Percentiles rank a stretch among this genome's conserved stretches.
Conservation (phyloP, 2,888 invertebrate species). For the Aspidiotus destructor region DNA sequence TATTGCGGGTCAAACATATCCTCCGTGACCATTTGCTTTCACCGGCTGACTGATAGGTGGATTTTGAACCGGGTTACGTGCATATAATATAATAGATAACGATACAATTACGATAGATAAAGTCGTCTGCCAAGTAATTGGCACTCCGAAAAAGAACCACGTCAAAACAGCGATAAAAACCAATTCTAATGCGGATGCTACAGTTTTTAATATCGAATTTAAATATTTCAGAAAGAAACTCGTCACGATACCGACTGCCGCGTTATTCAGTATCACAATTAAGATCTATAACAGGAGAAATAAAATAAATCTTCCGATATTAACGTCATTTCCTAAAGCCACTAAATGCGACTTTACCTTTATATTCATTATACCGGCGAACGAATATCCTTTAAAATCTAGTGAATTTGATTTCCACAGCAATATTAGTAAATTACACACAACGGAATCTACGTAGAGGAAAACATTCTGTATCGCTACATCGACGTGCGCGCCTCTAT, state of each 20-base stretch:
- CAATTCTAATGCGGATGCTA: conserved; percentile 86
- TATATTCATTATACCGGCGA: conserved; percentile 29
- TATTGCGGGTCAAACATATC: too few relatives aligned
- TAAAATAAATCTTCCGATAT: neutral
- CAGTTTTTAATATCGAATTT: conserved; percentile 91
- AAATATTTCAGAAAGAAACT: conserved; percentile 86
- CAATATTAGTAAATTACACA: conserved; percentile 75
- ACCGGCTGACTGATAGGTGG: neutral
- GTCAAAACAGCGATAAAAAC: conserved; percentile 82
- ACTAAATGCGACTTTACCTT: conserved; percentile 33
- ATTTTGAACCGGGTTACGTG: conserved; percentile 61
- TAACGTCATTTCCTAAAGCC: neutral
- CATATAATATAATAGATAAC: conserved; percentile 73
- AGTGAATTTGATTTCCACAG: conserved; percentile 22
- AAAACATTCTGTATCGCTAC: conserved; percentile 89
- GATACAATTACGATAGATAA: conserved; percentile 73
- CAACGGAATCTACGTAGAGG: conserved; percentile 87
- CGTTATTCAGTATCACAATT: conserved; percentile 69
- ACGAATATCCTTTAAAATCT: conserved; percentile 27
- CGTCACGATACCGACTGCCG: conserved; percentile 83
- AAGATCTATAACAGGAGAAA: conserved; percentile 36
- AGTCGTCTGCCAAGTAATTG: conserved; percentile 70
- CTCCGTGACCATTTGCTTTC: too few relatives aligned
- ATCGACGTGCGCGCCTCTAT: conserved; percentile 65
- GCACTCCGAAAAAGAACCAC: conserved; percentile 73